These are phyloP conservation scores for Labroides dimidiatus DNA, from an alignment of 2,797 vertebrate species.

Conservation along the genomic window DNA sequence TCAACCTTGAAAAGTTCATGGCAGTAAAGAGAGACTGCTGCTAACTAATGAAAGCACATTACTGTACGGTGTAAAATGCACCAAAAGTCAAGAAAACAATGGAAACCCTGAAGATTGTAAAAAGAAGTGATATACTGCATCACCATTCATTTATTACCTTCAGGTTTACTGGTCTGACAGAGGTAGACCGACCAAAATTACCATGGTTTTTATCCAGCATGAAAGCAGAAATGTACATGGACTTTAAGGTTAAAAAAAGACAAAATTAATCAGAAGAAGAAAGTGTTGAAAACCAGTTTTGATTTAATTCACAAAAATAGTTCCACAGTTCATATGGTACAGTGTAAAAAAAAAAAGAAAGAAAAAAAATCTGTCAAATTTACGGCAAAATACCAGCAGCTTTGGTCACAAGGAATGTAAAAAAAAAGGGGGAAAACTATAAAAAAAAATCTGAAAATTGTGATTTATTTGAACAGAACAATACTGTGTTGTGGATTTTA, in stretches of 20 bases:
- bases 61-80: slow-evolving; percentile 29
- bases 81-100: slow-evolving; percentile 18
- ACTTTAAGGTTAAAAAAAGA: slow-evolving; percentile 13
- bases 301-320: neutral
- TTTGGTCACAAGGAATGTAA: no score
- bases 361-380: no score
- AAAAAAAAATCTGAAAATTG: no score
- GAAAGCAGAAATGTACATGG: slow-evolving; percentile 24
- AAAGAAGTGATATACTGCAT: slow-evolving; percentile 11
- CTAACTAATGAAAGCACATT: slow-evolving; percentile 25
- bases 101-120: neutral
- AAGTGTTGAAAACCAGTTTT: neutral
- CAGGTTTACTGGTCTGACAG: slow-evolving; percentile 39
- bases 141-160: slow-evolving; percentile 27
- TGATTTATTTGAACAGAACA: no score
- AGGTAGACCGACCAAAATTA: slow-evolving; percentile 33
- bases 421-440: no score
- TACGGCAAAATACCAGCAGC: no score
- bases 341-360: no score
- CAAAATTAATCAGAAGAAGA: neutral
- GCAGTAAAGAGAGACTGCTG: slow-evolving; percentile 14
- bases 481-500: no score
- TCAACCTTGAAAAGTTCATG: slow-evolving; percentile 45
- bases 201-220: slow-evolving; percentile 6
- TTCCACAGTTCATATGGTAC: no score